Percentiles rank a stretch among this genome's conserved stretches.
These are phyloP conservation scores for Pherbina coryleti DNA, from an alignment of 2,888 invertebrate species.

Conservation along the genomic window DNA sequence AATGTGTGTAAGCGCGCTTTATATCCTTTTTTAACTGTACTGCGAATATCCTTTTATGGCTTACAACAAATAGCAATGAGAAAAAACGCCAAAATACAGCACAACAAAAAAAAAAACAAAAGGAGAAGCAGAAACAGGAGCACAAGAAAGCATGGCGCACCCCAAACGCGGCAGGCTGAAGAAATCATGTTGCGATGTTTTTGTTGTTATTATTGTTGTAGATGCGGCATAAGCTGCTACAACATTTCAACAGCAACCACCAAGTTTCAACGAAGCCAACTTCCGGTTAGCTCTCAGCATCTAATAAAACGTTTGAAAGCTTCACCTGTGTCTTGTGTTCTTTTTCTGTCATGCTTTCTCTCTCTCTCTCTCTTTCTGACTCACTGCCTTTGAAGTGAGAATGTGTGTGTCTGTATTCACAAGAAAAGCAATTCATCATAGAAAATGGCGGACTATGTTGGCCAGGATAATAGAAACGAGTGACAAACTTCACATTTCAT, in stretches of 20 bases:
- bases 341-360: not conserved
- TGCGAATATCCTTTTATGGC: slow-evolving; percentile 34
- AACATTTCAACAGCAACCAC: not conserved
- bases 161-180: not conserved
- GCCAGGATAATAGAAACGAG: not conserved
- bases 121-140: not conserved
- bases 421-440: slow-evolving; percentile 66
- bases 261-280: not conserved
- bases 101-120: not conserved
- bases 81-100: not conserved
- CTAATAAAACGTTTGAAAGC: not conserved
- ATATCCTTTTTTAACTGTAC: slow-evolving; percentile 10
- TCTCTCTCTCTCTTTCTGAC: not conserved
- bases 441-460: slow-evolving; percentile 64
- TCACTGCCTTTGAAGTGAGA: slow-evolving; percentile 31
- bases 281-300: not conserved
- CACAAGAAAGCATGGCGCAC: not conserved
- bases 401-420: slow-evolving; percentile 42
- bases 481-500: not conserved
- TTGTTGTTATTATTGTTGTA: not conserved
- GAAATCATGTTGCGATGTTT: not conserved
- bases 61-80: slow-evolving; percentile 10
- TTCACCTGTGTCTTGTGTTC: slow-evolving; percentile 1
- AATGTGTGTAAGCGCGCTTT: not conserved
- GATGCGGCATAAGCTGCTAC: not conserved